phyloP scores from a whole-genome alignment of 1,140 invertebrate genomes.

The Cydia strobilella region DNA sequence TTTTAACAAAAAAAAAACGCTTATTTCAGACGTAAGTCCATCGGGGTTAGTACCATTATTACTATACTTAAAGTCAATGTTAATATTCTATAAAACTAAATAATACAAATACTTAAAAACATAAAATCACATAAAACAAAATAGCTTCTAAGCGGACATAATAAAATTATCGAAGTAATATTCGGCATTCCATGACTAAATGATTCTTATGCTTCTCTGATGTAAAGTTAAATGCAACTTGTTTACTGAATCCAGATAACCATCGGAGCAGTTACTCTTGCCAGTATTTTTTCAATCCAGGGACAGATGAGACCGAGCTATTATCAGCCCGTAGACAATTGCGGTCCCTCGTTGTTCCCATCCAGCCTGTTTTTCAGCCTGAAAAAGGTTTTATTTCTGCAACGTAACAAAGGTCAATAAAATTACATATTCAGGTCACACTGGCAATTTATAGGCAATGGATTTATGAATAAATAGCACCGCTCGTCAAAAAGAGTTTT shows the following conservation, averaged over 20 bases:
- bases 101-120: too few relatives aligned
- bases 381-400: slow-evolving; percentile 24
- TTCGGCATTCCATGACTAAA: too few relatives aligned
- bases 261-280: not conserved
- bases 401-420: slow-evolving; percentile 18
- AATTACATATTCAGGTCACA: slow-evolving; percentile 26
- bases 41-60: too few relatives aligned
- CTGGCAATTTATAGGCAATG: slow-evolving; percentile 22
- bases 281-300: slow-evolving; percentile 2
- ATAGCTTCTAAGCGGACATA: too few relatives aligned
- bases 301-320: slow-evolving; percentile 23
- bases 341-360: slow-evolving; percentile 1
- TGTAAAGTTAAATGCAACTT: not conserved
- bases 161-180: too few relatives aligned
- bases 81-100: too few relatives aligned
- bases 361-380: not conserved
- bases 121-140: too few relatives aligned
- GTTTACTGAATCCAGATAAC: not conserved
- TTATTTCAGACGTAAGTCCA: too few relatives aligned
- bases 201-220: too few relatives aligned
- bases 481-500: slow-evolving; percentile 24
- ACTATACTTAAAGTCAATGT: too few relatives aligned
- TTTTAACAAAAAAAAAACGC: too few relatives aligned
- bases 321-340: slow-evolving; percentile 9
- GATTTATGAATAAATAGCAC: slow-evolving; percentile 25